Percentiles rank a stretch among this genome's conserved stretches.
phyloP scores from a whole-genome alignment of 1,140 invertebrate genomes.

The Delia radicum region DNA sequence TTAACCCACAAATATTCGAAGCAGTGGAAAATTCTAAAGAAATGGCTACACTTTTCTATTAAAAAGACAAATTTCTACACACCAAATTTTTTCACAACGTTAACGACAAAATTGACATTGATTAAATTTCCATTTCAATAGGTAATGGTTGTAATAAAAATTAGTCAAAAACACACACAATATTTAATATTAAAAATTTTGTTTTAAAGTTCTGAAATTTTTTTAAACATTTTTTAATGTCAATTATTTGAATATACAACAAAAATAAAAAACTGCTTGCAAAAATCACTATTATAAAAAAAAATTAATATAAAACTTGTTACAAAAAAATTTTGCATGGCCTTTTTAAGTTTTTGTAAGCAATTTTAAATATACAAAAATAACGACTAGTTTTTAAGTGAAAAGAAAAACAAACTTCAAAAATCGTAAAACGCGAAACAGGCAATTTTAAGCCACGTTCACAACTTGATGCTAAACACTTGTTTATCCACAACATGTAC shows the following conservation, averaged over 20 bases:
- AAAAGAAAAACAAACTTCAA: no score
- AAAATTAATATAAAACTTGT: not conserved
- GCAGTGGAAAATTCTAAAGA: not conserved
- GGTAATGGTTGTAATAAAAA: not conserved
- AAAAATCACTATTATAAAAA: constrained; percentile 5
- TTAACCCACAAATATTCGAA: not conserved
- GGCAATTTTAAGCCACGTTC: no score
- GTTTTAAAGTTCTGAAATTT: no score
- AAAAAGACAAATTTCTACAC: not conserved
- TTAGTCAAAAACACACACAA: not conserved
- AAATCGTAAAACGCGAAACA: no score
- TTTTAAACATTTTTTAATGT: not conserved
- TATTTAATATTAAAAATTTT: not conserved
- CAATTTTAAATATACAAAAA: no score
- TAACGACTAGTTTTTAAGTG: no score
- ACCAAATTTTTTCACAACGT: no score
- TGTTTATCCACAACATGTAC: no score
- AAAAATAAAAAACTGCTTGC: constrained; percentile 8
- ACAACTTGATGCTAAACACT: no score
- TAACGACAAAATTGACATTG: not conserved
- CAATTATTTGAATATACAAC: constrained; percentile 3
- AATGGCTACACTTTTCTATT: not conserved
- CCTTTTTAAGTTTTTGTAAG: no score
- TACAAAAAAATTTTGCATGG: not conserved
- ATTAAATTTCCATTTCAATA: not conserved